Evolutionary conservation across 2,888 invertebrate species (phyloP).

Genomic region (Andrena chrysosceles): DNA sequence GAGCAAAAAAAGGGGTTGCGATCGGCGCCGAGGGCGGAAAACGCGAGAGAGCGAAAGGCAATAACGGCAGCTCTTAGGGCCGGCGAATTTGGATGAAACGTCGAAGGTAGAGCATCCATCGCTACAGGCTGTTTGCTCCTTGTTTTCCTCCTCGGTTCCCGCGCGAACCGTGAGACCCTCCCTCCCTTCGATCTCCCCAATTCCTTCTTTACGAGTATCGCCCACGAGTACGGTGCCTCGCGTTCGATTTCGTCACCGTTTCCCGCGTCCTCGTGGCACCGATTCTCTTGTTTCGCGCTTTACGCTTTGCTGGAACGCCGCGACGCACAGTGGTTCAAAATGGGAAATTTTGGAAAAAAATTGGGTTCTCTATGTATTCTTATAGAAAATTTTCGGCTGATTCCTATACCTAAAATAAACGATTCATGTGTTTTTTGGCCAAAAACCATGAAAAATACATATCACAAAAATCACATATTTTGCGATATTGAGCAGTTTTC

Average conservation of each 20-base stretch:
- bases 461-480: too few species aligned
- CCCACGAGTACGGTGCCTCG: background rate
- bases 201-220: conserved; percentile 17
- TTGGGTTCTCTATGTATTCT: too few species aligned
- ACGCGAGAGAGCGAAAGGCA: background rate
- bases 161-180: conserved; percentile 25
- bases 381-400: too few species aligned
- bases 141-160: conserved; percentile 16
- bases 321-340: too few species aligned
- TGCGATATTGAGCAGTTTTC: too few species aligned
- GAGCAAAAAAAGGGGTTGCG: conserved; percentile 2
- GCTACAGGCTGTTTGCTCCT: conserved; percentile 32
- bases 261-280: conserved; percentile 46
- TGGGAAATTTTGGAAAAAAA: too few species aligned
- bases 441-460: too few species aligned
- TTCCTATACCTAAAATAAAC: too few species aligned
- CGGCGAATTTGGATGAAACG: background rate
- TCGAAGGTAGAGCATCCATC: background rate
- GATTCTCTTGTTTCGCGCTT: conserved; percentile 33
- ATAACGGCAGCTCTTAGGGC: background rate
- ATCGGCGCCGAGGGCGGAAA: background rate
- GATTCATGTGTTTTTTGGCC: too few species aligned
- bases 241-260: conserved; percentile 44
- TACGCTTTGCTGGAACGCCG: conserved; percentile 10
- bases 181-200: conserved; percentile 9